Percentiles rank a stretch among this genome's conserved stretches.
Conservation (phyloP, 2,113 vertebrate genomes). For the Bubo blakistoni region DNA sequence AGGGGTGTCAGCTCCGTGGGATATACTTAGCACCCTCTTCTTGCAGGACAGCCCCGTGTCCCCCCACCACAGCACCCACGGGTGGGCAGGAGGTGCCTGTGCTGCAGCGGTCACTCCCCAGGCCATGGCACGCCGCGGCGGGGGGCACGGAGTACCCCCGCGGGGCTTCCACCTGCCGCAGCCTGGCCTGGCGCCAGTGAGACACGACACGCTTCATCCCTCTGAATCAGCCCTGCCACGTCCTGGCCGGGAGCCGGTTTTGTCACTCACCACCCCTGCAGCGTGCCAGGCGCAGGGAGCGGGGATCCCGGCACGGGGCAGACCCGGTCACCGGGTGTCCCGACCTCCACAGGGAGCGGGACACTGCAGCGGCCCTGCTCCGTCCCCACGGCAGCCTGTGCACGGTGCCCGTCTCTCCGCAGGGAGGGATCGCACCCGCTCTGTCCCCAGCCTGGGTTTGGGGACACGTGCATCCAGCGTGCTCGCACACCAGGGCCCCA, state of each 20-base stretch:
- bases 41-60: neutral
- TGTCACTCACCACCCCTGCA: neutral
- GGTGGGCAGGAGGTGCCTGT: neutral
- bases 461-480: accelerated
- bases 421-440: accelerated
- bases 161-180: neutral
- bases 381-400: neutral
- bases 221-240: neutral
- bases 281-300: neutral
- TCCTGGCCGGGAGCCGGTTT: neutral
- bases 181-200: neutral
- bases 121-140: accelerated
- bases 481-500: neutral
- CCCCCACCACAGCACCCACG: neutral
- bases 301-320: neutral
- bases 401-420: neutral
- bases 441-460: accelerated
- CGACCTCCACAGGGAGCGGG: neutral
- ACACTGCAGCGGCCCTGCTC: neutral
- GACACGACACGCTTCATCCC: neutral
- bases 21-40: neutral
- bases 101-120: neutral
- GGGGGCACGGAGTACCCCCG: neutral
- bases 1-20: neutral
- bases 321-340: neutral